A percentile compares a stretch with the other conserved stretches of the same genome.
phyloP scores from a whole-genome alignment of 2,113 vertebrate species.

The Anolis sagrei region DNA sequence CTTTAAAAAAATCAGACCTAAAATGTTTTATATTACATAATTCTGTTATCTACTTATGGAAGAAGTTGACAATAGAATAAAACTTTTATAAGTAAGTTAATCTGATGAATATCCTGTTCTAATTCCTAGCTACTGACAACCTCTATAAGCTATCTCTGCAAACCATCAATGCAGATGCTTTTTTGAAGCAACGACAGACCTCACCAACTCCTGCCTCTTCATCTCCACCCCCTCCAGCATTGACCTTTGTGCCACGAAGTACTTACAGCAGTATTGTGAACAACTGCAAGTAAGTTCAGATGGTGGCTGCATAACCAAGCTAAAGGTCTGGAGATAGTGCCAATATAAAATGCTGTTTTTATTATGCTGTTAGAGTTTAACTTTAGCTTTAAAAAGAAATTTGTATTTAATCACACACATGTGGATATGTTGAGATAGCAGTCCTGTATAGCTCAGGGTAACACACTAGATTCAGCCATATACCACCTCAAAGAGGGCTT shows the following conservation, averaged over 20 bases:
- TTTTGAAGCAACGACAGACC: constrained; percentile 91
- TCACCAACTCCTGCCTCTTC: constrained; percentile 82
- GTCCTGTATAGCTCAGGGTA: no score
- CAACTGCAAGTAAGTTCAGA: constrained; percentile 75
- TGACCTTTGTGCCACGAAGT: constrained; percentile 76
- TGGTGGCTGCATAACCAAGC: not conserved
- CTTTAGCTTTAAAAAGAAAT: not conserved
- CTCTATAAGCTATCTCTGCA: constrained; percentile 96
- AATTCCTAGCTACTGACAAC: constrained; percentile 86
- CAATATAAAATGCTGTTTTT: not conserved
- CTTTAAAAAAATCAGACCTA: no score
- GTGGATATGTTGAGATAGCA: no score
- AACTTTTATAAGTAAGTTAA: not conserved
- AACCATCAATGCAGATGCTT: constrained; percentile 94
- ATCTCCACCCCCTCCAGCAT: constrained; percentile 84
- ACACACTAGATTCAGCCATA: no score
- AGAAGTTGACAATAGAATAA: not conserved
- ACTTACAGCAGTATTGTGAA: constrained; percentile 94
- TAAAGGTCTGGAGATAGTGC: not conserved
- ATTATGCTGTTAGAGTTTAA: not conserved
- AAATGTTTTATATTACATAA: no score
- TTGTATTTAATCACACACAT: no score
- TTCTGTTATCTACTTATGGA: not conserved
- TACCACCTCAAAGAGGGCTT: no score
- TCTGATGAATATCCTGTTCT: constrained; percentile 45